Evolutionary conservation across 64 coral and sea anemone genomes (phyloP).

Genomic region (Dendronephthya gigantea): DNA sequence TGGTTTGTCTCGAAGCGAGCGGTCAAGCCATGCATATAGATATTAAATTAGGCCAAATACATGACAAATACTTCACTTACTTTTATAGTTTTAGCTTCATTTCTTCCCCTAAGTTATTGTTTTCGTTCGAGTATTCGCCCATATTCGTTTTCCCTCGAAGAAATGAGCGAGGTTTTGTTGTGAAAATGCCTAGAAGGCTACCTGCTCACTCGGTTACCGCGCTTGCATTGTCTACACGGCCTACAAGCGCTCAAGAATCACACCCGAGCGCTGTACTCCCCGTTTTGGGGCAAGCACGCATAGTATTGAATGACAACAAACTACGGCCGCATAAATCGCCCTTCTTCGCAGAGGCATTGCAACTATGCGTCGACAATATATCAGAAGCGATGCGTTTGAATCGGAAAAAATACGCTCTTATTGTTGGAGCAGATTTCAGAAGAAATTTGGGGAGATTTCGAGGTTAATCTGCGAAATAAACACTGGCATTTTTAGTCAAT

Average conservation of each 20-base stretch:
- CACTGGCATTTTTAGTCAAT: not conserved
- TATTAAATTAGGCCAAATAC: not conserved
- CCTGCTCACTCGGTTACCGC: constrained; percentile 10
- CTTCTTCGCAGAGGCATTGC: not conserved
- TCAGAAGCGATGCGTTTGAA: not conserved
- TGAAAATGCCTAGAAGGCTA: not conserved
- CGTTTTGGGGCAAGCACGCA: constrained; percentile 15
- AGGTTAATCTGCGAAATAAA: not conserved
- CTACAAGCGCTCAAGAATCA: constrained; percentile 1
- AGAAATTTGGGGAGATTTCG: not conserved
- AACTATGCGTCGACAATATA: not conserved
- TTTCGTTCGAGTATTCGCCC: not conserved
- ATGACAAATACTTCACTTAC: not conserved
- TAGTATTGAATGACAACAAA: constrained; percentile 23
- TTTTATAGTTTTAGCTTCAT: not conserved
- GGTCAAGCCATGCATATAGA: constrained; percentile 2
- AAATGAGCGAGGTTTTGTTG: not conserved
- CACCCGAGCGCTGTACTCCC: constrained; percentile 11
- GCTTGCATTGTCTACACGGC: constrained; percentile 17
- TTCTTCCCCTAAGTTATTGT: not conserved
- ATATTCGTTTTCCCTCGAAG: not conserved
- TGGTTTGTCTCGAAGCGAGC: not conserved
- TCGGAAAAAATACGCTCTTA: not conserved
- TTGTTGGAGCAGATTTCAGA: not conserved
- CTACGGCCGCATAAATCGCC: not conserved